Base-by-base conservation (phyloP, 2,797 vertebrate genomes). In the Phyllotis vaccarum region DNA sequence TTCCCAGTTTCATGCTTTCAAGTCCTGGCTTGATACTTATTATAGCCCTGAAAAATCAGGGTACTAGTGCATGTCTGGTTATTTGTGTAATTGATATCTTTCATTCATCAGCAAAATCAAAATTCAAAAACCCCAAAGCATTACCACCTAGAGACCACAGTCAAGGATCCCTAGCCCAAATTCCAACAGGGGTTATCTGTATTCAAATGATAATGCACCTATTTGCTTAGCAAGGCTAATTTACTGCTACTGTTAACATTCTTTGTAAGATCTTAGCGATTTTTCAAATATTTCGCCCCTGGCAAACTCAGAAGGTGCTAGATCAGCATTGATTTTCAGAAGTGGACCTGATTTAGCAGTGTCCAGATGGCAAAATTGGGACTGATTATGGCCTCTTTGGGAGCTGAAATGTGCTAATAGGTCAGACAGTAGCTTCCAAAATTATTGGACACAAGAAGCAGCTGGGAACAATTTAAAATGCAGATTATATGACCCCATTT, bases 401-500 rank as follows among this genome's bases (percentile, higher is more conserved):
- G 96, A 86, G 56, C 79, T 94, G 85, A 97, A 95, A 86, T 91
- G 93, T 81, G 68, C 86, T 97, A 91, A 94, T 92, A 83, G 72
- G 90, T 94, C 64, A 96, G 92, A 85, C 86, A 81, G 82, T 66
- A 66, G 78, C 86, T 76, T 89, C 90, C 79, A 62, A 86, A 96
- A 54, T 78, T 79, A 95, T 78, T 94, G 95, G 95, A 91, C 96
- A 95, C 0, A 88, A 40, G 40, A 46, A 93, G 46, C 91, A 97
- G 96, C 95, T 96, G 96, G 97, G 92, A 92, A n/a, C 92, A 97
- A 94, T 91, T 96, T 93, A 92, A 97, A 93, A 96, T 78, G 31
- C 87, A 97, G 80, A 96, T 97, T 93, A 58, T 49, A 46, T 49
- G 75, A 88, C 19, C 27, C 31, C 2, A 34, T 31, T 89, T 93